A percentile compares a stretch with the other conserved stretches of the same genome.
These are phyloP conservation scores for Patagioenas fasciata DNA, from an alignment of 2,113 vertebrate genomes.

Conservation along the genomic window DNA sequence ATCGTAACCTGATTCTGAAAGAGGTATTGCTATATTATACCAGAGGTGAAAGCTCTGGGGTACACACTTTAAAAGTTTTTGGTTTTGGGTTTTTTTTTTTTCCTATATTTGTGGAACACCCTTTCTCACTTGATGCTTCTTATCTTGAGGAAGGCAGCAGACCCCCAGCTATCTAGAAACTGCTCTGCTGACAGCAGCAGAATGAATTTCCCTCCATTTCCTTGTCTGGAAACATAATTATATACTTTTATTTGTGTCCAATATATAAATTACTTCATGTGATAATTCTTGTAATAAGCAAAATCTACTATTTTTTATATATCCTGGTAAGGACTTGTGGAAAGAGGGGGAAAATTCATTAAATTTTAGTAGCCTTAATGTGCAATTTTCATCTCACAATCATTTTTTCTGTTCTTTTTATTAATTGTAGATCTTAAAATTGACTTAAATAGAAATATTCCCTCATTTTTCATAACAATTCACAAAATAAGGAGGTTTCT, in stretches of 20 bases:
- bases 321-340: neutral
- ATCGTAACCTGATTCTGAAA: neutral
- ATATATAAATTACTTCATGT: neutral
- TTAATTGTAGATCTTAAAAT: neutral
- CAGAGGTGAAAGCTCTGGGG: neutral
- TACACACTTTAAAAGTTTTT: neutral
- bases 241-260: neutral
- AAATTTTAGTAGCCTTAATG: neutral
- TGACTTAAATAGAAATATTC: neutral
- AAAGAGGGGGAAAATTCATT: neutral
- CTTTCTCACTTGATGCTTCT: neutral
- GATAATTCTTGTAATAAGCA: neutral
- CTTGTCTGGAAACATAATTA: neutral
- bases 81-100: too few species aligned
- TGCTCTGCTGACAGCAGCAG: neutral
- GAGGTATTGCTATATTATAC: neutral
- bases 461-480: neutral
- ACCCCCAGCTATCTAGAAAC: neutral
- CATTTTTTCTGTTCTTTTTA: neutral
- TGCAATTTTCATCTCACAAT: neutral
- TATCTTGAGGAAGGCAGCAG: neutral
- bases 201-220: neutral
- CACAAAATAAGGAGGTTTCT: accelerated
- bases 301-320: neutral
- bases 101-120: neutral